phyloP scores from a whole-genome alignment of 2,797 vertebrate genomes.

The Clarias laeviceps region DNA sequence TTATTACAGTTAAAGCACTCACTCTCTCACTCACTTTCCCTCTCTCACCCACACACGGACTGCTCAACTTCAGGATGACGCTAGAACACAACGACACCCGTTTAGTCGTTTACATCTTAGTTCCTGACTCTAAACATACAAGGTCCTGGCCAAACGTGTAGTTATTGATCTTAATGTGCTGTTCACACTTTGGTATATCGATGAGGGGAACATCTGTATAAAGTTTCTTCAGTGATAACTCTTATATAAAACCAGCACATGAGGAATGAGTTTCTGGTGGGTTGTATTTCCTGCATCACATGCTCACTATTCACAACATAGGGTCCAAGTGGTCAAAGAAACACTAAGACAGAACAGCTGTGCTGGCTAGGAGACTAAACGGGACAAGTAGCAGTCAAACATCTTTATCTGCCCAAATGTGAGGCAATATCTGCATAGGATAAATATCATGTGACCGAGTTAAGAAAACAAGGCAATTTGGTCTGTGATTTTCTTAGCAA shows the following conservation, averaged over 20 bases:
- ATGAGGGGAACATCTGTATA: background rate
- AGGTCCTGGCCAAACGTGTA: background rate
- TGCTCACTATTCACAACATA: background rate
- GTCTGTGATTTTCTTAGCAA: background rate
- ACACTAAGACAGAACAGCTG: background rate
- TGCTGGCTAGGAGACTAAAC: background rate
- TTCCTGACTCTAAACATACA: background rate
- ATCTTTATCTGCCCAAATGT: background rate
- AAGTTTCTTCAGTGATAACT: background rate
- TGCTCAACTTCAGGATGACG: slow-evolving; percentile 14
- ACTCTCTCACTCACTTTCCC: background rate
- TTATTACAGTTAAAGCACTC: slow-evolving; percentile 61
- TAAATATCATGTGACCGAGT: background rate
- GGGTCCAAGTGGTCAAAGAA: background rate
- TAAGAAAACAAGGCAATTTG: background rate
- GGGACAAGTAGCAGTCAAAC: background rate
- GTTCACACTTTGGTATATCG: background rate
- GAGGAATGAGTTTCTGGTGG: background rate
- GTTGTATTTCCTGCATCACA: background rate
- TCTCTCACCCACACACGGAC: slow-evolving; percentile 9
- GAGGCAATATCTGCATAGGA: background rate
- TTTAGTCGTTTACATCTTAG: background rate
- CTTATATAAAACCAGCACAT: background rate
- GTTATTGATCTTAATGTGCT: background rate
- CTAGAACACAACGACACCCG: slow-evolving; percentile 16